phyloP scores from a whole-genome alignment of 2,113 vertebrate species.

The Callopanchax toddi region DNA sequence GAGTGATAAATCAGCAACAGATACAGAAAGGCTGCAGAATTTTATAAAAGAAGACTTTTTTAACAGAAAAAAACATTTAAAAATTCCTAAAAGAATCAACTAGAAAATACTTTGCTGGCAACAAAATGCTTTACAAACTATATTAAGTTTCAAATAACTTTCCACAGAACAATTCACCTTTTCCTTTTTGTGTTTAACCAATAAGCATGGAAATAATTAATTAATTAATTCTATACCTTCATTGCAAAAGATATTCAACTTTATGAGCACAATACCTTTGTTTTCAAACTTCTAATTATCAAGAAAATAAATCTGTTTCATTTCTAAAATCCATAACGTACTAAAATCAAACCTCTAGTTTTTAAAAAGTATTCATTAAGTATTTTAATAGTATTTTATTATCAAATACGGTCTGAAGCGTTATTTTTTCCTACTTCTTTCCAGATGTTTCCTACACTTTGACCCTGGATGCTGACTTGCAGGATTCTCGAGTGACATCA shows the following conservation, averaged over 20 bases:
- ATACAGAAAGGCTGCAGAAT: too few species aligned
- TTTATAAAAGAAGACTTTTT: not conserved
- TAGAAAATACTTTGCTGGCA: not conserved
- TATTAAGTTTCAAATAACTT: not conserved
- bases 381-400: too few species aligned
- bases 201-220: too few species aligned
- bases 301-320: too few species aligned
- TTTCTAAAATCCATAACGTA: too few species aligned
- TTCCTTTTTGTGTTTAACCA: too few species aligned
- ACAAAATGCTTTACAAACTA: not conserved
- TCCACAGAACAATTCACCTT: too few species aligned
- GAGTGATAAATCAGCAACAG: not conserved
- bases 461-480: slow-evolving; percentile 87
- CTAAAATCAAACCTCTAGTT: too few species aligned
- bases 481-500: slow-evolving; percentile 84
- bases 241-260: too few species aligned
- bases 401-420: not conserved
- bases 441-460: slow-evolving; percentile 84
- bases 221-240: too few species aligned
- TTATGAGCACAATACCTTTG: too few species aligned
- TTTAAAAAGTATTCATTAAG: too few species aligned
- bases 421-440: not conserved
- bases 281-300: not conserved
- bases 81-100: not conserved
- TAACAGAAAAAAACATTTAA: not conserved